A percentile compares a stretch with the other conserved stretches of the same genome.
phyloP scores from a whole-genome alignment of 2,797 vertebrate species.

The Nyctalus aviator region DNA sequence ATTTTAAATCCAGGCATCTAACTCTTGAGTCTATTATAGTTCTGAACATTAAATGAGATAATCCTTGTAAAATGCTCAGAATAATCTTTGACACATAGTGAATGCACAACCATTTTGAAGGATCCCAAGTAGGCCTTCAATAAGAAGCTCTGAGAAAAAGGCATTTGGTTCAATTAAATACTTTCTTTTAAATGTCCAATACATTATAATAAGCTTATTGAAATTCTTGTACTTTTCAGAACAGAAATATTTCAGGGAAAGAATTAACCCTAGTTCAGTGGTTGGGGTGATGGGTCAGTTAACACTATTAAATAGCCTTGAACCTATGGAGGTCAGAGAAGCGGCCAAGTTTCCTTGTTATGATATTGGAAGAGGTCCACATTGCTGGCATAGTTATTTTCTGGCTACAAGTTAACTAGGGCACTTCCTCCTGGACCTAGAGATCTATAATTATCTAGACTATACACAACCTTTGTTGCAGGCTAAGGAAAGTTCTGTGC shows the following conservation, averaged over 20 bases:
- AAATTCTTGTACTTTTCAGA: slow-evolving; percentile 24
- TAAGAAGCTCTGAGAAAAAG: slow-evolving; percentile 36
- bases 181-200: slow-evolving; percentile 44
- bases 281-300: background rate
- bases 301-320: slow-evolving; percentile 41
- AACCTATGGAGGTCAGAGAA: slow-evolving; percentile 36
- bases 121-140: slow-evolving; percentile 34
- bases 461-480: slow-evolving; percentile 63
- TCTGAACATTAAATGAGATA: slow-evolving; percentile 53
- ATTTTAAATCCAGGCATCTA: slow-evolving; percentile 36
- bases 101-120: slow-evolving; percentile 35
- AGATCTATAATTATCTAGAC: slow-evolving; percentile 80
- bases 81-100: slow-evolving; percentile 8
- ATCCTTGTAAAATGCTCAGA: background rate
- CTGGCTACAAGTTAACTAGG: slow-evolving; percentile 79
- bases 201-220: background rate
- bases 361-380: slow-evolving; percentile 66
- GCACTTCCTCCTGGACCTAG: slow-evolving; percentile 78
- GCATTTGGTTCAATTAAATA: slow-evolving; percentile 18
- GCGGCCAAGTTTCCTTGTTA: slow-evolving; percentile 54
- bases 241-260: slow-evolving; percentile 1
- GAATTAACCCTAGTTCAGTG: slow-evolving; percentile 23
- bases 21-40: slow-evolving; percentile 29
- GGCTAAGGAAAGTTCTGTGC: slow-evolving; percentile 62
- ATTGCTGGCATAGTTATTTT: slow-evolving; percentile 80